Base-by-base conservation (phyloP, 2,888 invertebrate genomes). In the Osmoderma eremita region DNA sequence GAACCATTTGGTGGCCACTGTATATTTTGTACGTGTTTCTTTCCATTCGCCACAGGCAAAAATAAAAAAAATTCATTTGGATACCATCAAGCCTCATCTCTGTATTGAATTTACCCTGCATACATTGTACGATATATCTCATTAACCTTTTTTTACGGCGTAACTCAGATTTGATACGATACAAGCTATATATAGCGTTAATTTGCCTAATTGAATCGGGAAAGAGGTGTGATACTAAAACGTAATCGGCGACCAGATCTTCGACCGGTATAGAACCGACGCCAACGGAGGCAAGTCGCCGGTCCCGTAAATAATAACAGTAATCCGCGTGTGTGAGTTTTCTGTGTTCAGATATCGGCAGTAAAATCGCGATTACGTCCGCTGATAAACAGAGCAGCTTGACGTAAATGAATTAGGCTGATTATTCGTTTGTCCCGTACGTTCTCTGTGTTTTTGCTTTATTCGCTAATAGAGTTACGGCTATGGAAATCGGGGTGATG, bases 181-280 rank as follows among this genome's bases (percentile, higher is more conserved):
- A 50, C 50, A 50, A 50, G 22, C 22, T 50, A 22, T 24, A 50
- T 24, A 24, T 24, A 12, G 50, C 24, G 20, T 24, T 50, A 50
- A 50, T 50, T 50, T 50, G 50, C 50, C 50, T 50, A 50, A 50
- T 50, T 50, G 50, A 50, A 50, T 50, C 24, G 50, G 24, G 22
- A 24, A 48, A 50, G 24, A 50, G 50, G 50, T 50, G 50, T 50
- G 50, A 50, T 50, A 50, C 22, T 50, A 50, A 50, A 50, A 13
- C 50, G 22, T 13, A 24, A 50, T 24, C 50, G n/a, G 24, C 24
- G 13, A 13, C 50, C 22, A 50, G 50, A 50, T 50, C 50, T 50
- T 50, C 50, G 50, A 13, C 24, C 12, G 6, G 22, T 22, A 50
- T 50, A 50, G 24, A 30, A 30, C 30, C 30, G 10, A 24, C 22